A percentile compares a stretch with the other conserved stretches of the same genome.
Conservation (phyloP, 92 coral and sea anemone species). For the Nematostella vectensis region DNA sequence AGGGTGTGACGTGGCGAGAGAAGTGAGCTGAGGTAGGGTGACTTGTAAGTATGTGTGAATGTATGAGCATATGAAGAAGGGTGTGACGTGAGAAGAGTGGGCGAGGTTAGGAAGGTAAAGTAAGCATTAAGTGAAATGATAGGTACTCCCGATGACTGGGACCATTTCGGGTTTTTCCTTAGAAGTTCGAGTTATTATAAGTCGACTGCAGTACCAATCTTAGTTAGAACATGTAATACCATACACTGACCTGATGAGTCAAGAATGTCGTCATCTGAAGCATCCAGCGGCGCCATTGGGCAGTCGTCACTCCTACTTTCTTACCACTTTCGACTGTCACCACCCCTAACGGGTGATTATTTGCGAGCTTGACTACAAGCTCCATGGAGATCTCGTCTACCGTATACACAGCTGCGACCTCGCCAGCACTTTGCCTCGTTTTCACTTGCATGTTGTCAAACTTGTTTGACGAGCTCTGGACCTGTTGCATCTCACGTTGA, state of each 20-base stretch:
- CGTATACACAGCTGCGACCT: constrained; percentile 94
- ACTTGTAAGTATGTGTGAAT: too few species aligned
- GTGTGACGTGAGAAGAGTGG: too few species aligned
- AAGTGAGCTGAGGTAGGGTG: too few species aligned
- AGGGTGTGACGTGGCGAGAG: too few species aligned
- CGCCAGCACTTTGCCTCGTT: constrained; percentile 93
- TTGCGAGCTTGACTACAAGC: constrained; percentile 84
- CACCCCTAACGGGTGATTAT: constrained; percentile 90
- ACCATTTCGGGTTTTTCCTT: too few species aligned
- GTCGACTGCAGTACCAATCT: too few species aligned
- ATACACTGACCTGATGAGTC: constrained; percentile 87
- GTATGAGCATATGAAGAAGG: too few species aligned
- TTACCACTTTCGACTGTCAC: constrained; percentile 88
- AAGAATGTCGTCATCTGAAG: constrained; percentile 91
- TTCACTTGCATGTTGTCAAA: constrained; percentile 88
- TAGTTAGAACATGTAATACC: too few species aligned
- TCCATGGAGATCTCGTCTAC: constrained; percentile 95
- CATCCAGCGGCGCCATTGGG: constrained; percentile 99
- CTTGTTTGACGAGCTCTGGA: constrained; percentile 64
- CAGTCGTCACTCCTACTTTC: constrained; percentile 75
- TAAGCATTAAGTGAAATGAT: too few species aligned
- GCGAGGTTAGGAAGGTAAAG: too few species aligned
- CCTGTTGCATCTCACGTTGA: constrained; percentile 77
- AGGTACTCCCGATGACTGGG: too few species aligned
- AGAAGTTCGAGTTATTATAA: too few species aligned